These are phyloP conservation scores for Burhinus bistriatus DNA, from an alignment of 2,113 vertebrate species.

Conservation along the genomic window DNA sequence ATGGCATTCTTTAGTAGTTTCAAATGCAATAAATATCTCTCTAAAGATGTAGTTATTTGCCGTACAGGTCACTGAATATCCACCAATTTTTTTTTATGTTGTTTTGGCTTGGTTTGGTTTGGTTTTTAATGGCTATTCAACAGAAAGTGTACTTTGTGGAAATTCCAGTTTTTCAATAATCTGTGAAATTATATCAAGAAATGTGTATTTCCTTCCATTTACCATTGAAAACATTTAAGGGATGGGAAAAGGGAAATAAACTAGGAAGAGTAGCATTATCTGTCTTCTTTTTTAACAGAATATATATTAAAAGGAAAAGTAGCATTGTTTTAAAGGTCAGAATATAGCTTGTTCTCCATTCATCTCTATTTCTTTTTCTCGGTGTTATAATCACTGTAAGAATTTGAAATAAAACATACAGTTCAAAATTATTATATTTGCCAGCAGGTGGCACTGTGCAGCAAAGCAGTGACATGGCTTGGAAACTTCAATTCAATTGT, in stretches of 20 bases:
- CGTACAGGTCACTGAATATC: not conserved
- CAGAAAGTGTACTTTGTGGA: rapidly evolving
- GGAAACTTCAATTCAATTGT: not conserved
- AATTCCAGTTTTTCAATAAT: not conserved
- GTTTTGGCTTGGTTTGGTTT: not conserved
- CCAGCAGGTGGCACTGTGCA: not conserved
- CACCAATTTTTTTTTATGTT: not conserved
- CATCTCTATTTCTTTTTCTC: not conserved
- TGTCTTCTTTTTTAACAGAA: not conserved
- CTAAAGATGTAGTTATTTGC: not conserved
- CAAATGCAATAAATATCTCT: not conserved
- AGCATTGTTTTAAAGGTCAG: not conserved
- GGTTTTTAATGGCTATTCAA: not conserved
- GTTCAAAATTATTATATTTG: not conserved
- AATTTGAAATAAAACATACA: not conserved
- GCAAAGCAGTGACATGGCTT: not conserved
- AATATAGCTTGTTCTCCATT: not conserved
- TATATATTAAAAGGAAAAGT: not conserved
- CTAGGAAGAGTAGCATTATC: not conserved
- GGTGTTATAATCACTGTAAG: not conserved
- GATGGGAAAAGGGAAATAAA: not conserved
- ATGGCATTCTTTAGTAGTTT: not conserved
- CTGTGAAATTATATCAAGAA: not conserved
- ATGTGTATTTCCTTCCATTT: not conserved
- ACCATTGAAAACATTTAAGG: not conserved